Percentiles rank a stretch among this genome's conserved stretches.
Evolutionary conservation across 2,888 invertebrate species (phyloP).

Genomic region (Sympetrum striolatum): DNA sequence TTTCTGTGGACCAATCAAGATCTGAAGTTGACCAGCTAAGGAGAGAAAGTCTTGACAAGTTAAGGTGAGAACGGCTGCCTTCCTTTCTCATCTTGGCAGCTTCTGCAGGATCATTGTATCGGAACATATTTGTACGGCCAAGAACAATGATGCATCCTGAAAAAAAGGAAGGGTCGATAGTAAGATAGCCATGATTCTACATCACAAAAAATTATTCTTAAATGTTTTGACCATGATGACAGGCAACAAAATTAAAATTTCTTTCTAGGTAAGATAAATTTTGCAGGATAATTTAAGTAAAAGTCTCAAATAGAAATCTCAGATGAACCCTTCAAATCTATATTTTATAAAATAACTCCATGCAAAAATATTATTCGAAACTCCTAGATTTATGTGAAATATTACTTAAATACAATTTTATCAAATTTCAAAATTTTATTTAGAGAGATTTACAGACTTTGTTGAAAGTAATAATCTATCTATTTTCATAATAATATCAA

Average conservation of each 20-base stretch:
- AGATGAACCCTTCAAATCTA: too few species aligned
- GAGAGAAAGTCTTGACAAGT: slow-evolving; percentile 81
- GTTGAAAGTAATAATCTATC: background rate
- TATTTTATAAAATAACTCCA: too few species aligned
- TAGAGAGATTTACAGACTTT: background rate
- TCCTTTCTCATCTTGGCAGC: slow-evolving; percentile 83
- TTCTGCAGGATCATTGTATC: slow-evolving; percentile 89
- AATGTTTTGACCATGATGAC: background rate
- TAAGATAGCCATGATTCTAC: too few species aligned
- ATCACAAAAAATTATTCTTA: too few species aligned
- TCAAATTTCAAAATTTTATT: too few species aligned
- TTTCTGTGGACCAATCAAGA: slow-evolving; percentile 64
- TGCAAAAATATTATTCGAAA: too few species aligned
- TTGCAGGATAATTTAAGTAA: background rate
- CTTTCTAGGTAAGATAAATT: background rate
- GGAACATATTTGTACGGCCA: slow-evolving; percentile 81
- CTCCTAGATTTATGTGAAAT: too few species aligned
- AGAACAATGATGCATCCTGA: slow-evolving; percentile 77
- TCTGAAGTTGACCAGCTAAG: slow-evolving; percentile 84
- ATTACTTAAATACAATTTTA: too few species aligned
- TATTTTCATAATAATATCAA: background rate
- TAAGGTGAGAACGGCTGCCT: slow-evolving; percentile 72
- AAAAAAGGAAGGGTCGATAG: background rate
- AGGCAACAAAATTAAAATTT: background rate
- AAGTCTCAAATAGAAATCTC: too few species aligned